A percentile compares a stretch with the other conserved stretches of the same genome.
These are phyloP conservation scores for Cryptoleucopteryx plumbea DNA, from an alignment of 2,113 vertebrate genomes.

Conservation along the genomic window DNA sequence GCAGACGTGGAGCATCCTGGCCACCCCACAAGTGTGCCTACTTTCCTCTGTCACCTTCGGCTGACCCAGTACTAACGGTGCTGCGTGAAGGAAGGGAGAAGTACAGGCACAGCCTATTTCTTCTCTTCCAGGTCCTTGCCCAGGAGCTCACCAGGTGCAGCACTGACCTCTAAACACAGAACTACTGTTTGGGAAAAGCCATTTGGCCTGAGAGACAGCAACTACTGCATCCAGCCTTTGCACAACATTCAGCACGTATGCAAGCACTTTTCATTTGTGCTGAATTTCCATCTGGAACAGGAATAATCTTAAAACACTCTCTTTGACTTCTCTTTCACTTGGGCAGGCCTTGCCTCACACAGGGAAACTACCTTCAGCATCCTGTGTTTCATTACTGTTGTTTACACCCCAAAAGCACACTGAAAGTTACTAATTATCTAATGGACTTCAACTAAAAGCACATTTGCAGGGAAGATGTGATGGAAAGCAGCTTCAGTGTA, in stretches of 20 bases:
- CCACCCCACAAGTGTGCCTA: neutral
- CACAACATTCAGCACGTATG: accelerated
- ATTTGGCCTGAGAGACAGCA: neutral
- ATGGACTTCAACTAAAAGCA: neutral
- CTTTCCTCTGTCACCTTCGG: neutral
- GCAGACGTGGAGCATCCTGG: neutral
- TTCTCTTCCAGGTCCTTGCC: neutral
- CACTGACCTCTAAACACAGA: neutral
- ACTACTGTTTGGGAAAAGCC: neutral
- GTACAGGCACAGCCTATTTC: neutral
- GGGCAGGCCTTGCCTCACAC: neutral
- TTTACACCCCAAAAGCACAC: neutral
- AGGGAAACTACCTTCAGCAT: neutral
- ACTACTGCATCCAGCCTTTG: neutral
- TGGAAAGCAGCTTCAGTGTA: neutral
- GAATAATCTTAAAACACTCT: neutral
- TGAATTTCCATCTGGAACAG: neutral
- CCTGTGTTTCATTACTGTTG: neutral
- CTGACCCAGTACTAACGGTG: neutral
- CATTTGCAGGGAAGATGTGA: neutral
- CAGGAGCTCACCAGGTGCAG: neutral
- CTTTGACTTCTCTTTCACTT: neutral
- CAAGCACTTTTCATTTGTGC: neutral
- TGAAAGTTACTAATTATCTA: neutral
- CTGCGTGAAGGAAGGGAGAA: neutral